Evolutionary conservation across 1,140 invertebrate species (phyloP), one percentile per base, ranked within the genome.

Genomic region (Musca vetustissima): DNA sequence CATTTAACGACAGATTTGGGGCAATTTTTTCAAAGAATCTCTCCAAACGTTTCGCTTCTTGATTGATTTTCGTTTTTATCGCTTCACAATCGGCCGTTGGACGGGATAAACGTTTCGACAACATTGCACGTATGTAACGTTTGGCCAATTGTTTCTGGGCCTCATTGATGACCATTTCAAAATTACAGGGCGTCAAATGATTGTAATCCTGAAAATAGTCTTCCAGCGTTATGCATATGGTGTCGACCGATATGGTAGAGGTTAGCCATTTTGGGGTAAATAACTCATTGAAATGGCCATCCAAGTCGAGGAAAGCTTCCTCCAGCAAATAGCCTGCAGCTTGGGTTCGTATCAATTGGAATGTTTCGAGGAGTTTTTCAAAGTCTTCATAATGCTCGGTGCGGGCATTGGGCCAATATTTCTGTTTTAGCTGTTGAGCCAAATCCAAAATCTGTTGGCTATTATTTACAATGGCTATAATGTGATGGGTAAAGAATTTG

Each of bases 191-290:
- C 19, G 91, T 88, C 8, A 98, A 83, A 81, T 97, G 94, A 72
- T 91, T 91, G 78, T 98, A 98, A 84, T 98, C 96, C 57, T 80
- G 79, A 79, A 96, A 96, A 80, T 98, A 98, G 83, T 98, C 96
- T 72, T 95, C 93, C 55, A 98, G 84, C 0, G 96, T 98, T 0
- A 93, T 91, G 78, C 93, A 96, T 48, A 98, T 95, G 0, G 94
- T 97, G 72, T 97, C 95, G 13, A 98, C 89, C 0, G 93, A 88
- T 59, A 93, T 90, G 15, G 87, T 89, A 6, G 89, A 89, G 7
- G 82, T 84, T 8, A 94, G 73, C 96, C 96, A 98, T 74, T 92
- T 91, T 1, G 87, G 82, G 0, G 93, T 95, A 70, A 97, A 89
- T 1, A 98, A 83, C 76, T 96, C 93, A 74, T 94, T 91, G 75